phyloP scores from a whole-genome alignment of 2,113 vertebrate genomes.

The Aviceda subcristata region DNA sequence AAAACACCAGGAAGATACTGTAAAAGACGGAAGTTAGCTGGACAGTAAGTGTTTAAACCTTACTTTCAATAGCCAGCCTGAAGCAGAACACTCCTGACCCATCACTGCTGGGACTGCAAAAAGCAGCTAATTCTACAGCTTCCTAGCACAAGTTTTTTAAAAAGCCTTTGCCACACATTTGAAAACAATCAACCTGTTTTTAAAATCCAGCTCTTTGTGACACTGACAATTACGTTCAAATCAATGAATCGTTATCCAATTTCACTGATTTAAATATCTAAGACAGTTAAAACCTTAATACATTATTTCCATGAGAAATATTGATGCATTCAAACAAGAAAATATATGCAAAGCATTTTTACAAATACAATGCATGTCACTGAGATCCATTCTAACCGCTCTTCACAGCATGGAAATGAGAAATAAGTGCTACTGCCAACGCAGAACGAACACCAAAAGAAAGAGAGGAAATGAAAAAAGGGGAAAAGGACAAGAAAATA shows the following conservation, averaged over 20 bases:
- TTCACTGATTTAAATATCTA: neutral
- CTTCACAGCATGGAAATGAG: neutral
- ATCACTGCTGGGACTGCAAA: too few relatives aligned
- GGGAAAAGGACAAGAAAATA: neutral
- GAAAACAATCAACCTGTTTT: neutral
- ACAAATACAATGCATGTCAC: neutral
- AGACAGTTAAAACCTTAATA: neutral
- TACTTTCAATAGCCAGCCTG: too few relatives aligned
- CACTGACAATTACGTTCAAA: neutral
- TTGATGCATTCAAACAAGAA: neutral
- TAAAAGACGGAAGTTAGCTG: too few relatives aligned
- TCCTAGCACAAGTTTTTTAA: neutral
- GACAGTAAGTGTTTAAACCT: neutral
- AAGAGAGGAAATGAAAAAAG: neutral
- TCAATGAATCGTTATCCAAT: neutral
- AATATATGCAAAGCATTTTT: neutral
- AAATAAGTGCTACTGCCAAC: neutral
- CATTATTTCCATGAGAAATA: neutral
- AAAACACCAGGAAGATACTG: neutral
- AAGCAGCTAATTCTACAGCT: neutral
- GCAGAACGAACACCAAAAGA: neutral
- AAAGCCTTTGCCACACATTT: neutral
- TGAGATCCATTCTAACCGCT: neutral
- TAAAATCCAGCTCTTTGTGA: neutral
- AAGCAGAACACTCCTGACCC: neutral